Evolutionary conservation across 2,888 invertebrate genomes (phyloP), one percentile per base, ranked within the genome.

Genomic region (Brachypalpus laphriformis): DNA sequence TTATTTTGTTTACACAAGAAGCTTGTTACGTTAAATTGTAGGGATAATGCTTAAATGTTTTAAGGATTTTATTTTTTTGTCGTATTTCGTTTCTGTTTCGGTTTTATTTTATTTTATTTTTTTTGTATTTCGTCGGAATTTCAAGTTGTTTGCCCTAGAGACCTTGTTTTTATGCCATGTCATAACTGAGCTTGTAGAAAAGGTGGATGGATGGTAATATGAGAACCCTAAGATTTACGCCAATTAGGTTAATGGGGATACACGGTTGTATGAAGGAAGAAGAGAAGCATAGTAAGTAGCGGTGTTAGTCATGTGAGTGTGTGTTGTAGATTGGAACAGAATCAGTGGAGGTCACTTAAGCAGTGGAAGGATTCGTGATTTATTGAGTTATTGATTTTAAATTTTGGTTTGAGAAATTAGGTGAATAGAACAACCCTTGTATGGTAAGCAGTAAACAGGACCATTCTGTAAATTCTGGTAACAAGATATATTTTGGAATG

Each of bases 21-120:
- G 83, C 85, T 85, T 85, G 85, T 85, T 85, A 85, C 75, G 81
- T 85, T 81, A 81, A 85, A 71, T 76, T 85, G 71, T 81, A 71
- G 71, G 81, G 76, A 85, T 85, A 85, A 81, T 81, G 76, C 81
- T 80, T 85, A 75, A 81, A 76, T 76, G 75, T 83, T 83, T 70
- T 80, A 74, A 85, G 81, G 81, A 81, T 85, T 81, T 81, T 61
- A 42, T 59, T 65, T 40, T 49, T 45, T 28, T 6, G n/a, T n/a
- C n/a, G n/a, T n/a, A n/a, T 42, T 71, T 63, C 37, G 6, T 45
- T 72, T 37, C 47, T 59, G n/a, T 47, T 68, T 71, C 25, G 14
- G n/a, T 37, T 66, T 40, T 70, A n/a, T n/a, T 31, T 77, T 68
- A n/a, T 31, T 45, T 22, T 9, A 7, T 34, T 16, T 56, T 18